Percentiles rank a stretch among this genome's conserved stretches.
These are phyloP conservation scores for Cenopis cana DNA, from an alignment of 2,888 invertebrate genomes.

Conservation along the genomic window DNA sequence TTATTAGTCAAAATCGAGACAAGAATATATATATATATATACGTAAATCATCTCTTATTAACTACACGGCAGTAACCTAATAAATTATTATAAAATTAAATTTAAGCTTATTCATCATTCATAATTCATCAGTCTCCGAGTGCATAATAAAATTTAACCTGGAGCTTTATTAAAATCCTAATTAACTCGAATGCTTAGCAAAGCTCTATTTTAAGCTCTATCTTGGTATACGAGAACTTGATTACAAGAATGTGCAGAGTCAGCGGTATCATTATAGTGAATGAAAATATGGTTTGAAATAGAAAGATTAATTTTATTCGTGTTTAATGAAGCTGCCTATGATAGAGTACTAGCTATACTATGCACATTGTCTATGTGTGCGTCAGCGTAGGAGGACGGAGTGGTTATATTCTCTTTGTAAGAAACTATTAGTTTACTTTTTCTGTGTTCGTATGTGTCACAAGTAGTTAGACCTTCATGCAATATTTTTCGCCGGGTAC, in stretches of 20 bases:
- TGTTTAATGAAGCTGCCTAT: too few species aligned
- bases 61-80: neutral
- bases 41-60: neutral
- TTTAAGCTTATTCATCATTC: conserved; percentile 25
- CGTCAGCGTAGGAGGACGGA: too few species aligned
- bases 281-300: neutral
- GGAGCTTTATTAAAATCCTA: conserved; percentile 27
- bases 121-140: conserved; percentile 14
- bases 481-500: too few species aligned
- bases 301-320: neutral
- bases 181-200: conserved; percentile 3
- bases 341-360: too few species aligned
- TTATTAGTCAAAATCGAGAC: too few species aligned
- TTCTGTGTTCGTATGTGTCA: too few species aligned
- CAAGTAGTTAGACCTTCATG: too few species aligned
- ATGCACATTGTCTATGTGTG: too few species aligned
- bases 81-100: conserved; percentile 17
- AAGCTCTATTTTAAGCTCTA: conserved; percentile 1
- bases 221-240: neutral
- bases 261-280: neutral
- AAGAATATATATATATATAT: too few species aligned
- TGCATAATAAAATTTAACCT: conserved; percentile 19
- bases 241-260: neutral
- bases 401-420: too few species aligned
- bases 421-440: too few species aligned